Evolutionary conservation across 2,797 vertebrate species (phyloP).

Genomic region (Nyctalus aviator): DNA sequence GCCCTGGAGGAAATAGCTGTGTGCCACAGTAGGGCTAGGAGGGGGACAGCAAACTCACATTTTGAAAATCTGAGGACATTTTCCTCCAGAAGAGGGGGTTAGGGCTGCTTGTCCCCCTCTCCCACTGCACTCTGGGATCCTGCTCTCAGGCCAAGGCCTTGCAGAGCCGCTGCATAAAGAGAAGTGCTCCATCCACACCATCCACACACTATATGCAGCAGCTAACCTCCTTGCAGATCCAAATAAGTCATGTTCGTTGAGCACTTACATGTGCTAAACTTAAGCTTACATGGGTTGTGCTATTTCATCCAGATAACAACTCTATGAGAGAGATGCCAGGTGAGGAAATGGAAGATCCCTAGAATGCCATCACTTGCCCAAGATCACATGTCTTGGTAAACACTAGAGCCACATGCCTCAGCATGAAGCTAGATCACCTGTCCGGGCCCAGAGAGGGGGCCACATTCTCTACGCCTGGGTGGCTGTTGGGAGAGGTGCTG

Average conservation of each 20-base stretch:
- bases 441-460: not conserved
- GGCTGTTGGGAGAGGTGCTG: not conserved
- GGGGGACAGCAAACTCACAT: not conserved
- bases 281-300: not conserved
- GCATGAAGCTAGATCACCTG: not conserved
- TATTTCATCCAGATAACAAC: not conserved
- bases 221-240: not conserved
- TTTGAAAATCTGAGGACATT: not conserved
- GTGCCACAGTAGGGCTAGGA: fast-evolving
- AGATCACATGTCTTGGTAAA: not conserved
- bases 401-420: not conserved
- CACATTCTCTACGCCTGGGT: fast-evolving
- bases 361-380: not conserved
- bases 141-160: not conserved
- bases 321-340: not conserved
- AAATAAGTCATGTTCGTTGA: not conserved
- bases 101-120: not conserved
- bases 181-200: not conserved
- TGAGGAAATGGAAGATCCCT: not conserved
- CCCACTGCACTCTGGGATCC: not conserved
- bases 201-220: not conserved
- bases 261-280: not conserved
- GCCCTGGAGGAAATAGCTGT: not conserved
- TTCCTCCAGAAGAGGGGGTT: not conserved
- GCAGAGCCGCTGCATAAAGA: not conserved